Evolutionary conservation across 2,888 invertebrate genomes (phyloP), one percentile per base, ranked within the genome.

Genomic region (Bedellia somnulentella): DNA sequence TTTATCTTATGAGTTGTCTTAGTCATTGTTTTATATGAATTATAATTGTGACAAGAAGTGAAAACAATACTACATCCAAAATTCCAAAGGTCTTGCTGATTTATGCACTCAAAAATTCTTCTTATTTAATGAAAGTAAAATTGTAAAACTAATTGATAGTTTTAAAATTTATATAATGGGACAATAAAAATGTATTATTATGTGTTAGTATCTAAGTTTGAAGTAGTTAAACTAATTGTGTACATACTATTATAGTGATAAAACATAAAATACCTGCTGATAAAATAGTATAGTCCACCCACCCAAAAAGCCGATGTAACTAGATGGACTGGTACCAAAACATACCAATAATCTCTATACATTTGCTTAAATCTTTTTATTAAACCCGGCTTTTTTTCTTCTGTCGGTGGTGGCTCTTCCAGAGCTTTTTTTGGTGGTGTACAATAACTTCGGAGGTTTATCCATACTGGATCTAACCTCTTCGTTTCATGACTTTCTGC

Each of bases 311-410:
- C 71, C 2, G 96, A 98, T 6, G 95, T 95, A 11, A 84, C 81
- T 28, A 89, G 52, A 66, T 99, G 98, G 2, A 99, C 97, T 3
- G 94, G 97, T 33, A 98, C 77, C 33, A 96, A 70, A 31, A 98
- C 89, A 66, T 98, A 95, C 92, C 98, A 98, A 67, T 98, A 97
- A 53, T 95, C 89, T 56, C 88, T 89, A 54, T 92, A 92, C 86
- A 96, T 90, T 49, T 86, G 78, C 59, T 93, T 95, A 61, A 97
- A 93, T 49, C 82, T 83, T 44, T 89, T 82, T 49, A 92, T 83
- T 2, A 94, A 53, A 1, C 85, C 80, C 42, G 68, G 50, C 55
- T 89, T 81, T 41, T 61, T 49, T 35, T 43, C 38, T 15, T 44
- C 41, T 3, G 5, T 18, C 9, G 18, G 18, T 6, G 18, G 18